Evolutionary conservation across 2,888 invertebrate species (phyloP).

Genomic region (Coecobrya sp.): DNA sequence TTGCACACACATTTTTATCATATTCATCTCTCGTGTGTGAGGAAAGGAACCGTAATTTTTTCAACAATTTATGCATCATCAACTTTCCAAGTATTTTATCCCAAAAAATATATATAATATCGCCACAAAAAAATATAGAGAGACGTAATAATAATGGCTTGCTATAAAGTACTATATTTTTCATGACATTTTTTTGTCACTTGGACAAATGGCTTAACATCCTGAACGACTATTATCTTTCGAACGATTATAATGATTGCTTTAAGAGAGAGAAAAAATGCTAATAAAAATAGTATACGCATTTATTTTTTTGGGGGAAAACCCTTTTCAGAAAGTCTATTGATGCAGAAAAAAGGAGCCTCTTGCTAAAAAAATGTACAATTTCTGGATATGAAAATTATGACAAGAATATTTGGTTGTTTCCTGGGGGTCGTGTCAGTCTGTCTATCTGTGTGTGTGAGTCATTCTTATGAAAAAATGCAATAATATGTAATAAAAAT

Average conservation of each 20-base stretch:
- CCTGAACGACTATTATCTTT: neutral
- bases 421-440: neutral
- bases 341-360: slow-evolving; percentile 56
- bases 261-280: neutral
- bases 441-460: neutral
- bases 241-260: neutral
- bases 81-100: slow-evolving; percentile 74
- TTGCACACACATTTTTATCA: neutral
- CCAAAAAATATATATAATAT: slow-evolving; percentile 7
- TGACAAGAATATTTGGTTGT: neutral
- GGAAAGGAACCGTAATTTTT: slow-evolving; percentile 13
- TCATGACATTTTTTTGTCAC: slow-evolving; percentile 48
- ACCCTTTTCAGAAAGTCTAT: slow-evolving; percentile 68
- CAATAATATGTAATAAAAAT: slow-evolving; percentile 15
- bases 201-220: slow-evolving; percentile 65
- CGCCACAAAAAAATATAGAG: neutral
- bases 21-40: neutral
- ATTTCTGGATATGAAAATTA: no score
- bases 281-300: no score
- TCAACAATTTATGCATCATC: slow-evolving; percentile 76
- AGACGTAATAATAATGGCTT: neutral
- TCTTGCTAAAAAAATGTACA: neutral
- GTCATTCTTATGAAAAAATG: slow-evolving; percentile 8
- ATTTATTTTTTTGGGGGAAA: neutral
- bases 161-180: neutral